Percentiles rank a stretch among this genome's conserved stretches.
These are phyloP conservation scores for Cervus canadensis DNA, from an alignment of 2,113 vertebrate genomes.

Conservation along the genomic window DNA sequence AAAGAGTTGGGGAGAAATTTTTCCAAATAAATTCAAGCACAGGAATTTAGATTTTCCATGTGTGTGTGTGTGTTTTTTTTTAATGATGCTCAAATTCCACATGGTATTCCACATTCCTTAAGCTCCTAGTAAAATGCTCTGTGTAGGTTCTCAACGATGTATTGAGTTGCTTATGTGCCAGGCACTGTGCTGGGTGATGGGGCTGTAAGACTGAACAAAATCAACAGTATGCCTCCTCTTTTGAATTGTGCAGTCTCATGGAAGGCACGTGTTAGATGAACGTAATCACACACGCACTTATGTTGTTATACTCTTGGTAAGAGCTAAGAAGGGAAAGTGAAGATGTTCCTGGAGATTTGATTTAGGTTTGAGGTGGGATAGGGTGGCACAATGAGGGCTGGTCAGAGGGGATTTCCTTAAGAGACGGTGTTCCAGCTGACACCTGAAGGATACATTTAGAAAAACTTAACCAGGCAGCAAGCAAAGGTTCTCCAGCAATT, in stretches of 20 bases:
- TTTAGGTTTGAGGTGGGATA: not conserved
- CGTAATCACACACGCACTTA: fast-evolving
- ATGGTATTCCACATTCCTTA: not conserved
- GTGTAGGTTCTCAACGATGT: not conserved
- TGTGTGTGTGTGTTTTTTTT: not conserved
- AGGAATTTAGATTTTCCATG: not conserved
- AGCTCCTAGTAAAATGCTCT: not conserved
- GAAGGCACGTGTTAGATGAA: not conserved
- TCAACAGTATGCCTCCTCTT: not conserved
- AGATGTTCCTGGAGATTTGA: not conserved
- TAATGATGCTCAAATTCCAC: not conserved
- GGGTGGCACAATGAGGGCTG: not conserved
- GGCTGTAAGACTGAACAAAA: not conserved
- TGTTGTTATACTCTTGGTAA: not conserved
- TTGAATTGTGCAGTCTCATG: not conserved
- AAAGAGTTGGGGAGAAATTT: not conserved
- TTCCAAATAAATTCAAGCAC: not conserved
- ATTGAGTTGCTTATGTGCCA: not conserved
- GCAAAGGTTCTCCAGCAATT: not conserved
- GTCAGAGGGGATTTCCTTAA: not conserved
- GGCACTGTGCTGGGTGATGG: not conserved
- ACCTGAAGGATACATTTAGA: not conserved
- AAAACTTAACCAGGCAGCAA: not conserved
- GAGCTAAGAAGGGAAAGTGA: fast-evolving
- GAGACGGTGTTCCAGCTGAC: not conserved